Evolutionary conservation across 2,888 invertebrate species (phyloP).

Genomic region (Itoplectis maculator): DNA sequence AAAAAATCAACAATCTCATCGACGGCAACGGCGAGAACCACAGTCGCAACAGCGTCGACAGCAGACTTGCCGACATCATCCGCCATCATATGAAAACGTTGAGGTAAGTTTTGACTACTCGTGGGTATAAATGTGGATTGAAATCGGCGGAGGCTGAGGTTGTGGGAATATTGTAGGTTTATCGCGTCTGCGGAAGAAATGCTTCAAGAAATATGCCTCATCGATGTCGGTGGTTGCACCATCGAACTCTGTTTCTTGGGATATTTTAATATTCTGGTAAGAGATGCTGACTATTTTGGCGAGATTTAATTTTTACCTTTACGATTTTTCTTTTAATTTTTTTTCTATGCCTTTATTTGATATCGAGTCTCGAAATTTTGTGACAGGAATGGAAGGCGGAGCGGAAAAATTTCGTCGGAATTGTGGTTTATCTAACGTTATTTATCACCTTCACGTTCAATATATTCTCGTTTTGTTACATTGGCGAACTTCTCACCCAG

Average conservation of each 20-base stretch:
- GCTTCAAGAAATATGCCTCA: constrained; percentile 75
- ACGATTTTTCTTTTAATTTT: too few species aligned
- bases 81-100: constrained; percentile 53
- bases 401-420: constrained; percentile 23
- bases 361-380: neutral
- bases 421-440: constrained; percentile 30
- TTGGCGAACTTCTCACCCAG: constrained; percentile 64
- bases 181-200: constrained; percentile 70
- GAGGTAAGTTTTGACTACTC: constrained; percentile 14
- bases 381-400: constrained; percentile 40
- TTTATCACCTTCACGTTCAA: constrained; percentile 58
- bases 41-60: neutral
- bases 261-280: constrained; percentile 63
- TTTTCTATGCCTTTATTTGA: neutral
- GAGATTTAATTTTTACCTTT: too few species aligned
- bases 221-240: constrained; percentile 77
- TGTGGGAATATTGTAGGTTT: constrained; percentile 18
- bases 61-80: constrained; percentile 38
- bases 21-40: constrained; percentile 10
- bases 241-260: constrained; percentile 71
- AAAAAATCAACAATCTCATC: constrained; percentile 57
- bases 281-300: neutral
- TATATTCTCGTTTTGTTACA: constrained; percentile 62
- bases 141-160: too few species aligned
- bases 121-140: too few species aligned